Base-by-base conservation (phyloP, 2,113 vertebrate species). In the Corythoichthys haematopterus region DNA sequence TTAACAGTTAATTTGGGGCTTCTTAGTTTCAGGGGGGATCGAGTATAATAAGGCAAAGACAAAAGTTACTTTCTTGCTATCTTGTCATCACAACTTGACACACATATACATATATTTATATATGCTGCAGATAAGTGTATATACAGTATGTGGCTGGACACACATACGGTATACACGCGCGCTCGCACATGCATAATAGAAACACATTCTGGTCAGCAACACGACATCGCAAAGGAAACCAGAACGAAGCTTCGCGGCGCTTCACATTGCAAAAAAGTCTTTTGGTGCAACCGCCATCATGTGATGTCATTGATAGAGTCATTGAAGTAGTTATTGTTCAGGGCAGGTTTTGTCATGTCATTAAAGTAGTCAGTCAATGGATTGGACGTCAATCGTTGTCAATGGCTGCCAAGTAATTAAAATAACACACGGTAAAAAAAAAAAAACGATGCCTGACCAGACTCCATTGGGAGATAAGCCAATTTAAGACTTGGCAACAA, bases 171-270 rank as follows among this genome's bases (percentile, higher is more conserved):
- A 88, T 87, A 87, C 77, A 90, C 89, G 88, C 87, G 88, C 88
- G 87, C 88, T 90, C 90, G 88, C 88, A 91, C 90, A 90, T 88
- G 88, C 88, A 91, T 90, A 88, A 91, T 91, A 91, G 84, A 90
- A 88, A 89, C 86, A 91, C 88, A 84, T 90, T 89, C 78, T 81
- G 80, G 84, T 88, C 85, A 81, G 86, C 89, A 89, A 88, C 88
- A 90, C 90, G 86, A 89, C 87, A 87, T 62, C 60, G 86, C 89
- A 90, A 88, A 89, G 68, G 90, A 90, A 89, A 89, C 84, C 79
- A 87, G 80, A 88, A 79, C 69, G 71, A 88, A 86, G 85, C 77
- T 56, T 80, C 40, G 80, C 85, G 79, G 78, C 80, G 60, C 60
- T 62, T 20, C 38, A 11, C 10, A 4, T 10, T 10, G 11, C 52